Conservation (phyloP, 1,140 invertebrate genomes). For the Trichonephila inaurata region DNA sequence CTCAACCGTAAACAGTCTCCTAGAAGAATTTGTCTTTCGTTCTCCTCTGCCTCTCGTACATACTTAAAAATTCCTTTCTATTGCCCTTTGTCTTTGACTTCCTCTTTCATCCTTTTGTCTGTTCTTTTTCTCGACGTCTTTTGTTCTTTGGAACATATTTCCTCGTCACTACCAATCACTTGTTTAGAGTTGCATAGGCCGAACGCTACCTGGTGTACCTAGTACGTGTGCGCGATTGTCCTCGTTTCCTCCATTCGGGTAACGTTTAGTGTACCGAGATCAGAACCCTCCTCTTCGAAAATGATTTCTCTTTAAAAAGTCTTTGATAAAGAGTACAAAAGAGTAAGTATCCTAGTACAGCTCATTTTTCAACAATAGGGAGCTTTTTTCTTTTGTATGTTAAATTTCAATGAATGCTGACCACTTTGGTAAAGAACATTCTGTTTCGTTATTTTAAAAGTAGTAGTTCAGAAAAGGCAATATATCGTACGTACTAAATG, state of each 20-base stretch:
- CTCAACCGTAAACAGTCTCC: constrained; percentile 66
- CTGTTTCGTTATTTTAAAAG: too few species aligned
- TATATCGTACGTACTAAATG: too few species aligned
- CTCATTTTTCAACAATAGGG: not conserved
- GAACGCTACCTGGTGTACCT: constrained; percentile 15
- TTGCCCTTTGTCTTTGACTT: constrained; percentile 74
- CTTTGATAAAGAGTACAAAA: constrained; percentile 14
- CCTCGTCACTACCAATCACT: constrained; percentile 48
- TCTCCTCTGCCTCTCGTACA: constrained; percentile 51
- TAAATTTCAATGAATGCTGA: not conserved
- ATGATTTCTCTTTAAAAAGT: constrained; percentile 25
- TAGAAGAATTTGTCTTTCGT: constrained; percentile 74
- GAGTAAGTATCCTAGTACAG: not conserved
- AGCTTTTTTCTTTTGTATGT: not conserved
- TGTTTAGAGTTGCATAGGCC: not conserved
- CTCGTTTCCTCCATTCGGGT: not conserved
- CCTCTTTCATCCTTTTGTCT: constrained; percentile 47
- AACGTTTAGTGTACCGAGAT: constrained; percentile 9
- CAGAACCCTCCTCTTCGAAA: not conserved
- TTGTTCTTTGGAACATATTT: constrained; percentile 54
- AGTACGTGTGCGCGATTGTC: not conserved
- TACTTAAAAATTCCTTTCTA: constrained; percentile 73
- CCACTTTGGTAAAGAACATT: too few species aligned
- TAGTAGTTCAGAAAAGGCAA: too few species aligned
- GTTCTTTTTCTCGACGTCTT: constrained; percentile 48